Evolutionary conservation across 2,888 invertebrate species (phyloP).

Genomic region (Sturmia bella): DNA sequence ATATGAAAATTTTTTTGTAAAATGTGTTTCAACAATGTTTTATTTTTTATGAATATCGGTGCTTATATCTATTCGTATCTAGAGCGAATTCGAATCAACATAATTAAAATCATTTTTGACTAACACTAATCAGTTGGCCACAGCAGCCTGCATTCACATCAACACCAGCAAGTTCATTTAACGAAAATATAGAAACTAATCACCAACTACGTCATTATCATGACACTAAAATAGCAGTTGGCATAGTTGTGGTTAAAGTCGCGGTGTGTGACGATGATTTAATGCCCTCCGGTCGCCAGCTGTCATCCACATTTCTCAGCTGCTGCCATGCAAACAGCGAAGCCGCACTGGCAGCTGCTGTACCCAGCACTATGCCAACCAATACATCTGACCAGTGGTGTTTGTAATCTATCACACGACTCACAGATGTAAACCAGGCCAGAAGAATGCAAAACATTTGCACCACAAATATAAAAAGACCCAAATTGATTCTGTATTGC

Average conservation of each 20-base stretch:
- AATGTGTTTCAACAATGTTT: too few relatives aligned
- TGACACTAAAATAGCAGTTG: conserved; percentile 32
- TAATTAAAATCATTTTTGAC: conserved; percentile 28
- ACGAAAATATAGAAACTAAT: not conserved
- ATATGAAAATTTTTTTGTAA: too few relatives aligned
- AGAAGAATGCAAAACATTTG: conserved; percentile 90
- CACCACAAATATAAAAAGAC: conserved; percentile 62
- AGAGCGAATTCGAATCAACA: not conserved
- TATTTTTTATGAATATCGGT: too few relatives aligned
- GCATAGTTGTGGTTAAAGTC: conserved; percentile 30
- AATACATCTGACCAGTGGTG: conserved; percentile 99
- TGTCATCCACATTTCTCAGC: conserved; percentile 53
- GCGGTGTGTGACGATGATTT: conserved; percentile 18
- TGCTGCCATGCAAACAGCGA: conserved; percentile 62
- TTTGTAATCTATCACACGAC: conserved; percentile 96
- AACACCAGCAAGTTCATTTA: not conserved
- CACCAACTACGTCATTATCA: conserved; percentile 23
- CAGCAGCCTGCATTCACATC: not conserved
- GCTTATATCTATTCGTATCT: not conserved
- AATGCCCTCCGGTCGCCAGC: conserved; percentile 18
- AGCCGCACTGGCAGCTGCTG: conserved; percentile 85
- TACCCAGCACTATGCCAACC: conserved; percentile 88
- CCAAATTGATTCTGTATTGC: conserved; percentile 82
- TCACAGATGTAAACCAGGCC: conserved; percentile 92
- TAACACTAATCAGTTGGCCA: conserved; percentile 24